Evolutionary conservation across 2,113 vertebrate genomes (phyloP), one percentile per base, ranked within the genome.

Genomic region (Geococcyx californianus): DNA sequence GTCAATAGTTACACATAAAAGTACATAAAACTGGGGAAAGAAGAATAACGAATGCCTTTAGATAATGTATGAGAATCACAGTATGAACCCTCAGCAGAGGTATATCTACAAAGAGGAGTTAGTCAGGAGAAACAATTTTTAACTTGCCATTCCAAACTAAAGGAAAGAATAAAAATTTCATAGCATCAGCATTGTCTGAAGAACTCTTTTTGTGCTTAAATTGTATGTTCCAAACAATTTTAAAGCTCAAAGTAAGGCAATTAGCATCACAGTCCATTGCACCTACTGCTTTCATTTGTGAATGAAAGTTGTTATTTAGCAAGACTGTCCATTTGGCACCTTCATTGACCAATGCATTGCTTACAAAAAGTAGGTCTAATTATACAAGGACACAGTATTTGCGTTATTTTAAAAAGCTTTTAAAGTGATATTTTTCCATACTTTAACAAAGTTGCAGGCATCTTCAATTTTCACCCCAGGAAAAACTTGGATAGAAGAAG

Each of bases 31-130:
- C 2, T 33, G 3, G 21, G 33, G 63, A 83, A 90, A 82, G 83
- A 87, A 79, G 56, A 95, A 94, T 87, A 94, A 93, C 38, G 83
- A 94, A 86, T 72, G 49, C 34, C 73, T 96, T 87, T 68, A 84
- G 90, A 92, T 94, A 93, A 95, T 90, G 64, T 34, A 89, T 90
- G 92, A 96, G 60, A 64, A 60, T 63, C 94, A 88, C 95, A 96
- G 92, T 60, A 21, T 81, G 95, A 96, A 42, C 31, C 31, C 76
- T 90, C 56, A 64, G 79, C 68, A 94, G 59, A 93, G 78, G 40
- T 38, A n/a, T 44, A 67, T 33, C 72, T 72, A 55, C 83, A 84
- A 86, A 96, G 85, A 76, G 42, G 77, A 93, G 64, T 28, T 59
- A 88, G 54, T 49, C 70, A 66, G 33, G 8, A 90, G 72, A 81